Evolutionary conservation across 2,888 invertebrate genomes (phyloP).

Genomic region (Tetropium fuscum): DNA sequence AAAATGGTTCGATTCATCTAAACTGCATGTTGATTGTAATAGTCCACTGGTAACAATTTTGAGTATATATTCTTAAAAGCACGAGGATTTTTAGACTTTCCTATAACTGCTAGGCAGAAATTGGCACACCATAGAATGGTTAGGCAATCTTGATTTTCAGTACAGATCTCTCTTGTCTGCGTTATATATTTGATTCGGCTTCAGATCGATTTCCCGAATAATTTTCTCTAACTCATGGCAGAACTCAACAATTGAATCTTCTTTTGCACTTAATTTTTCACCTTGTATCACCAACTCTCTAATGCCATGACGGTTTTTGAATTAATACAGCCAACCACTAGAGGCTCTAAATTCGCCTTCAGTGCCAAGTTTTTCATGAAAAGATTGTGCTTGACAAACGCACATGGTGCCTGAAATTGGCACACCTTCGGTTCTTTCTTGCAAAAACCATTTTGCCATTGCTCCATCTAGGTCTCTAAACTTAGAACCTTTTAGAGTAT

Average conservation of each 20-base stretch:
- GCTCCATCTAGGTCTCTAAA: conserved; percentile 33
- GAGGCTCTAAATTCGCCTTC: not conserved
- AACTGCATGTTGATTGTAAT: not conserved
- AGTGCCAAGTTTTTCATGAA: conserved; percentile 16
- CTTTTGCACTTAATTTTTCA: conserved; percentile 34
- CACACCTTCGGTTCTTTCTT: conserved; percentile 36
- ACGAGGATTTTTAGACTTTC: conserved; percentile 17
- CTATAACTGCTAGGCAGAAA: conserved; percentile 42
- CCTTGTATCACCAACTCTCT: conserved; percentile 29
- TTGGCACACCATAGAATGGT: conserved; percentile 30
- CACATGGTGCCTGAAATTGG: conserved; percentile 44
- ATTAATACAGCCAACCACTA: conserved; percentile 38
- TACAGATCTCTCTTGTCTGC: conserved; percentile 33
- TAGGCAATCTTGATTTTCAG: conserved; percentile 25
- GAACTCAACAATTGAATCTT: conserved; percentile 32
- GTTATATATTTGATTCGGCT: conserved; percentile 32
- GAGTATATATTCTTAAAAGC: not conserved
- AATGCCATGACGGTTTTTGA: conserved; percentile 40
- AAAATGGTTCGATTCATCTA: not conserved
- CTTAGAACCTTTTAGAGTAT: conserved; percentile 26
- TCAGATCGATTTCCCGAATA: conserved; percentile 23
- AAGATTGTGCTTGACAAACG: conserved; percentile 46
- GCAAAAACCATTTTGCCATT: conserved; percentile 29
- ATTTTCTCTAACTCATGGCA: conserved; percentile 33
- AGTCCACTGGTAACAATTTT: not conserved